A percentile compares a stretch with the other conserved stretches of the same genome.
Evolutionary conservation across 2,797 vertebrate species (phyloP).

Genomic region (Dendrocincla fuliginosa): DNA sequence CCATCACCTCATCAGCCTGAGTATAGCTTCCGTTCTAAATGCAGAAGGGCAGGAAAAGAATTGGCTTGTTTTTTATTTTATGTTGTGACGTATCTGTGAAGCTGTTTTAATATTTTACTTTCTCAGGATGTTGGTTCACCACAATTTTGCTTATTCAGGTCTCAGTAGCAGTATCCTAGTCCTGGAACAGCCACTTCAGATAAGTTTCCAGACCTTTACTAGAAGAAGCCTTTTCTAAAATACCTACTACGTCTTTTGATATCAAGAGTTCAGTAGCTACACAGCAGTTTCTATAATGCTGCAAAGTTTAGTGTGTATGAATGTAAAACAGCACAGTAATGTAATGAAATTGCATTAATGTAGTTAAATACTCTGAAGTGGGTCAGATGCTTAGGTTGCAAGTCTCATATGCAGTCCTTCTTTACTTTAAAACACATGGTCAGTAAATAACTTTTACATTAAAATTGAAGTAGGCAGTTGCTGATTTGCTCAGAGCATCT

Average conservation of each 20-base stretch:
- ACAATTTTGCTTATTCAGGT: background rate
- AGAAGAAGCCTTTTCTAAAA: background rate
- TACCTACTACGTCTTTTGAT: rapidly evolving
- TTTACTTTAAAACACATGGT: background rate
- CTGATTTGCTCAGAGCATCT: background rate
- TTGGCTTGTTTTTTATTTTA: background rate
- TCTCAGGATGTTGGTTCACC: background rate
- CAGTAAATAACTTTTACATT: background rate
- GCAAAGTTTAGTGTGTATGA: background rate
- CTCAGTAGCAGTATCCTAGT: background rate
- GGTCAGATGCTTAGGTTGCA: background rate
- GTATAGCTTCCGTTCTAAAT: background rate
- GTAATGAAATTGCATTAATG: background rate
- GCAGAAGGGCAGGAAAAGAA: background rate
- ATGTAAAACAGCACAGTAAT: background rate
- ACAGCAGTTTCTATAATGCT: background rate
- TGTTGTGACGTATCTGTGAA: background rate
- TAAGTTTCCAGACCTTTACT: background rate
- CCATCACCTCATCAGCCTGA: background rate
- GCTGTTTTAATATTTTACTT: background rate
- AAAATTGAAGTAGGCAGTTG: background rate
- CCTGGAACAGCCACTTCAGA: background rate
- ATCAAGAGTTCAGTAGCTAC: background rate
- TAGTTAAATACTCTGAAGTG: background rate
- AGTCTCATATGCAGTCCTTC: background rate